Conservation (phyloP, 53 echinoderm and acorn worm species). For the Temnopleurus reevesii region DNA sequence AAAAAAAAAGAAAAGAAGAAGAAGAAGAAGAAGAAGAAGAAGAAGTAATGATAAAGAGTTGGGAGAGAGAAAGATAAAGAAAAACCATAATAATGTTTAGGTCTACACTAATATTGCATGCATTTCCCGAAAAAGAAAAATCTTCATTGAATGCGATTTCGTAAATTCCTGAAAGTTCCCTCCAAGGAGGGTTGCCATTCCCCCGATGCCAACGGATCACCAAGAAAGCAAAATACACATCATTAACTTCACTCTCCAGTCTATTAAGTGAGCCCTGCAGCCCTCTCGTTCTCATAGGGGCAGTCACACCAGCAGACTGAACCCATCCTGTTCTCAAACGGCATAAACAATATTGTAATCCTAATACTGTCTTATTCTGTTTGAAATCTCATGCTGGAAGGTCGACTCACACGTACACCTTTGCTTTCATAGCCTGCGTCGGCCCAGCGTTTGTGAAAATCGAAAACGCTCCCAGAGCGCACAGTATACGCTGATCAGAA, state of each 20-base stretch:
- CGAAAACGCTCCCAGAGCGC: too few relatives aligned
- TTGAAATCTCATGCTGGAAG: too few relatives aligned
- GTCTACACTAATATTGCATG: background rate
- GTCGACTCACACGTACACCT: too few relatives aligned
- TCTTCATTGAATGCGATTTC: background rate
- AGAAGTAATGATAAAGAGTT: background rate
- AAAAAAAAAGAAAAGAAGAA: too few relatives aligned
- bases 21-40: background rate
- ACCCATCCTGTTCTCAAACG: too few relatives aligned
- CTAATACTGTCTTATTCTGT: too few relatives aligned
- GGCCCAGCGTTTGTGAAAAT: too few relatives aligned
- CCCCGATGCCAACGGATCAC: background rate
- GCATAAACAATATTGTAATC: too few relatives aligned
- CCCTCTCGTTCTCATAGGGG: background rate
- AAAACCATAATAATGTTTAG: background rate
- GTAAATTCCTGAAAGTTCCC: background rate
- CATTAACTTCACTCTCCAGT: conserved; percentile 8
- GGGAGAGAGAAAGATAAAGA: background rate
- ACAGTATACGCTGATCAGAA: too few relatives aligned
- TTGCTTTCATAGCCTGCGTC: too few relatives aligned
- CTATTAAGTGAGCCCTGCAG: conserved; percentile 13
- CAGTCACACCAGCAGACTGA: too few relatives aligned
- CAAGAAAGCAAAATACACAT: conserved; percentile 27
- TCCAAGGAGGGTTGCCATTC: background rate
- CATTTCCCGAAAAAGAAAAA: background rate